phyloP scores from a whole-genome alignment of 2,888 invertebrate species.

The Chymomyza amoena region DNA sequence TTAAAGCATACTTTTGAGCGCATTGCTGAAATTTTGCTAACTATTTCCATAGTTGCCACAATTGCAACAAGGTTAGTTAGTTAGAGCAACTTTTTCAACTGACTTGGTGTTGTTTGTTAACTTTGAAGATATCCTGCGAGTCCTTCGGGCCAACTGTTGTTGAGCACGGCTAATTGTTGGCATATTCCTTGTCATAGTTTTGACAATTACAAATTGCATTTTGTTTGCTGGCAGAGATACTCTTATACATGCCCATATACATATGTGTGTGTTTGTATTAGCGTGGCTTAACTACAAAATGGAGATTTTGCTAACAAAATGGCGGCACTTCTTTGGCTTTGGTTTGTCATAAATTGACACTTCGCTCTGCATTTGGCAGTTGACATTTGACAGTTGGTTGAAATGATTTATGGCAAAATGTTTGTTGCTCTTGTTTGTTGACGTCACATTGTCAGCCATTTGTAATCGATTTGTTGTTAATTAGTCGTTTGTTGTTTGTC shows the following conservation, averaged over 20 bases:
- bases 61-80: background rate
- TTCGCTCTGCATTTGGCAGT: background rate
- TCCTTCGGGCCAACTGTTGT: background rate
- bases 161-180: conserved; percentile 50
- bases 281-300: background rate
- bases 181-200: conserved; percentile 37
- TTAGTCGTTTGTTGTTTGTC: conserved; percentile 20
- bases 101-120: background rate
- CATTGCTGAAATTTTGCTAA: too few relatives aligned
- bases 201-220: conserved; percentile 68
- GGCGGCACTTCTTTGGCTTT: conserved; percentile 1
- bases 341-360: background rate
- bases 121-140: background rate
- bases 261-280: background rate
- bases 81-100: too few relatives aligned
- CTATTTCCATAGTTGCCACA: background rate
- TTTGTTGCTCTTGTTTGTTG: conserved; percentile 18
- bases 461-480: conserved; percentile 57
- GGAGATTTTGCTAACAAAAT: conserved; percentile 19
- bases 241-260: background rate
- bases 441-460: conserved; percentile 39
- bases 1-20: too few relatives aligned
- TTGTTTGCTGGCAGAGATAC: background rate
- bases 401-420: background rate
- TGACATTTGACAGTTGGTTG: background rate